A percentile compares a stretch with the other conserved stretches of the same genome.
Evolutionary conservation across 1,140 invertebrate genomes (phyloP).

Genomic region (Ptiloglossa arizonensis): DNA sequence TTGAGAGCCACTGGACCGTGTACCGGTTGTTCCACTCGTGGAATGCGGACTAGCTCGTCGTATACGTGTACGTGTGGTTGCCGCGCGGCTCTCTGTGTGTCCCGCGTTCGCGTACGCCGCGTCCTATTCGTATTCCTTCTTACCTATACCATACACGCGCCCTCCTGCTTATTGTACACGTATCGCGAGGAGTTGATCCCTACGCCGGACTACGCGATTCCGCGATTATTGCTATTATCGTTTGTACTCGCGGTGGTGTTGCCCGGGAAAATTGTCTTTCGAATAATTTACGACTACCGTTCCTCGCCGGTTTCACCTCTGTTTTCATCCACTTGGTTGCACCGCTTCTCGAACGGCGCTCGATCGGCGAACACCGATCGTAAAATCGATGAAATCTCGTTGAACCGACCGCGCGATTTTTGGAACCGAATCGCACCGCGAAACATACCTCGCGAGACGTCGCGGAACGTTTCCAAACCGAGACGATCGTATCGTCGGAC

Average conservation of each 20-base stretch:
- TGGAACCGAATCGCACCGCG: too few species aligned
- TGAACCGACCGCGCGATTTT: too few species aligned
- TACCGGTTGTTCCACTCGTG: conserved; percentile 82
- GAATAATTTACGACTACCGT: too few species aligned
- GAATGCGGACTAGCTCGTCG: conserved; percentile 77
- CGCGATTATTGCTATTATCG: conserved; percentile 46
- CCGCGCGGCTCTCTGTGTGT: conserved; percentile 6
- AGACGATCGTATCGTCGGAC: too few species aligned
- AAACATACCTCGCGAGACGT: too few species aligned
- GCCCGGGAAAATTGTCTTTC: background rate
- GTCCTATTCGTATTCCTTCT: conserved; percentile 15
- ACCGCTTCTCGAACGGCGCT: too few species aligned
- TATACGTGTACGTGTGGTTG: conserved; percentile 26
- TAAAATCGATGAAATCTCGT: too few species aligned
- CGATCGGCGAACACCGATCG: too few species aligned
- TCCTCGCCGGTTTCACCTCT: too few species aligned
- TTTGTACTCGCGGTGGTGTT: background rate
- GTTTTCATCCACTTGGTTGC: too few species aligned
- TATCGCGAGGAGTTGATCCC: background rate
- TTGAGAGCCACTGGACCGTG: conserved; percentile 79
- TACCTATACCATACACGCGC: conserved; percentile 8
- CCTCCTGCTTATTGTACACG: background rate
- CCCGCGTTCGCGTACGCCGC: background rate
- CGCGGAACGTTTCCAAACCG: too few species aligned
- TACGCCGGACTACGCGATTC: background rate